Conservation (phyloP, 2,888 invertebrate genomes). For the Nomada ferruginata region DNA sequence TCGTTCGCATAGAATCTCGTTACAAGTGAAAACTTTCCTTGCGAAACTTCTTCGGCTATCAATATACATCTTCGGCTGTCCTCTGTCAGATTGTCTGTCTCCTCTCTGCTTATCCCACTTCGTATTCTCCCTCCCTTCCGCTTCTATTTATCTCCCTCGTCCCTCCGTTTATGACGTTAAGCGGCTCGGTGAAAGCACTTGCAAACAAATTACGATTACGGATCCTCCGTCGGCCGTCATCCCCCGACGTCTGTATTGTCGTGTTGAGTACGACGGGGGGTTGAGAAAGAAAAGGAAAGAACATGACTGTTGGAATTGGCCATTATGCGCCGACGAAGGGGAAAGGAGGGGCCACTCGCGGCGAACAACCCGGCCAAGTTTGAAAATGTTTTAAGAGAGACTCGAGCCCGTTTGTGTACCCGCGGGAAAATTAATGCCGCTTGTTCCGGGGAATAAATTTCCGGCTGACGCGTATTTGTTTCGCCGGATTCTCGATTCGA, state of each 20-base stretch:
- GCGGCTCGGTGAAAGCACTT: slow-evolving; percentile 51
- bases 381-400: slow-evolving; percentile 57
- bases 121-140: neutral
- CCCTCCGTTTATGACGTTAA: slow-evolving; percentile 51
- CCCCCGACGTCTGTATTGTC: slow-evolving; percentile 48
- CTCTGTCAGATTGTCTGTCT: neutral
- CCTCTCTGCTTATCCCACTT: neutral
- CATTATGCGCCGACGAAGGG: slow-evolving; percentile 22
- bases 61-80: slow-evolving; percentile 39
- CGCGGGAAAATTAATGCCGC: slow-evolving; percentile 50
- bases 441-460: slow-evolving; percentile 46
- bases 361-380: slow-evolving; percentile 47
- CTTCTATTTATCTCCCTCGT: neutral
- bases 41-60: slow-evolving; percentile 44
- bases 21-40: slow-evolving; percentile 46
- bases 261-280: slow-evolving; percentile 43
- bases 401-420: slow-evolving; percentile 20
- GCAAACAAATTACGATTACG: slow-evolving; percentile 67
- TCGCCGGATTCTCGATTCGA: slow-evolving; percentile 28
- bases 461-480: slow-evolving; percentile 30
- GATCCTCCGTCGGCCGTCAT: slow-evolving; percentile 40
- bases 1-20: slow-evolving; percentile 39
- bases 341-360: slow-evolving; percentile 6
- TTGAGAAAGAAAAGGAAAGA: slow-evolving; percentile 7
- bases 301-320: slow-evolving; percentile 43